phyloP scores from a whole-genome alignment of 2,888 invertebrate genomes.

The Dryobota labecula region DNA sequence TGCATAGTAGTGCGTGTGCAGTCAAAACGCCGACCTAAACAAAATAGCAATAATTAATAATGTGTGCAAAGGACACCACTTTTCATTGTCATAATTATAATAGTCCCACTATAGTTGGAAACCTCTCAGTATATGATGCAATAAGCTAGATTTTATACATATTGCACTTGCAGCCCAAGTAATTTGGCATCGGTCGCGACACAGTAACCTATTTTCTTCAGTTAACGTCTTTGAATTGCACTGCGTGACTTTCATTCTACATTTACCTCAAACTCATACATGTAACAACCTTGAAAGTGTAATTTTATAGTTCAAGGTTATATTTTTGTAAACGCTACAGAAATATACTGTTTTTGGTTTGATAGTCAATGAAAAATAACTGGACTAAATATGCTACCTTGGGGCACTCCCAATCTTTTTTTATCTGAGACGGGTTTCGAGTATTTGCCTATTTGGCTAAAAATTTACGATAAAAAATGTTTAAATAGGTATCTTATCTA shows the following conservation, averaged over 20 bases:
- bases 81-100: neutral
- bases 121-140: slow-evolving; percentile 1
- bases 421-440: neutral
- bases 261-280: slow-evolving; percentile 6
- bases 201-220: slow-evolving; percentile 56
- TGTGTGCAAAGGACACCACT: neutral
- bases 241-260: slow-evolving; percentile 18
- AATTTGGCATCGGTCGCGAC: slow-evolving; percentile 37
- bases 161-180: slow-evolving; percentile 29
- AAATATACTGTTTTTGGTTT: neutral
- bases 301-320: slow-evolving; percentile 20
- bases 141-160: slow-evolving; percentile 15
- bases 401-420: slow-evolving; percentile 2
- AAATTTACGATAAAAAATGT: neutral
- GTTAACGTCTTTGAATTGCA: slow-evolving; percentile 19
- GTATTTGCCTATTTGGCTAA: neutral
- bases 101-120: neutral
- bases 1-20: slow-evolving; percentile 89
- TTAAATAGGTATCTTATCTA: no score
- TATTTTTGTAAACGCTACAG: neutral
- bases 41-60: slow-evolving; percentile 3
- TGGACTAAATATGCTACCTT: slow-evolving; percentile 15
- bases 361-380: neutral
- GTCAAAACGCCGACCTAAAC: slow-evolving; percentile 91
- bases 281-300: slow-evolving; percentile 17